Evolutionary conservation across 1,140 invertebrate genomes (phyloP).

Genomic region (Hydropsyche tenuis): DNA sequence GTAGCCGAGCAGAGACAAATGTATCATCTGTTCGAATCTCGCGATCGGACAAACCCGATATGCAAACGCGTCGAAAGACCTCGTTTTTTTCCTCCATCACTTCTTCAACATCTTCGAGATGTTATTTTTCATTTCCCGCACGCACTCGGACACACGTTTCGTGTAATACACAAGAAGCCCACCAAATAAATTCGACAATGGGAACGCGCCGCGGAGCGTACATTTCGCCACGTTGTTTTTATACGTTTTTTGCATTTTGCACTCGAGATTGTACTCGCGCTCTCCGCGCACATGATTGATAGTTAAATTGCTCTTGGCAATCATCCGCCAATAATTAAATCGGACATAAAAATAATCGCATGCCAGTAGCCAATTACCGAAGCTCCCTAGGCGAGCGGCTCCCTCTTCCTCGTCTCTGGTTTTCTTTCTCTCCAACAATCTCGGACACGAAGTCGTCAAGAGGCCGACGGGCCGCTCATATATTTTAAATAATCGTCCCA

Average conservation of each 20-base stretch:
- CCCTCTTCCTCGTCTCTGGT: constrained; percentile 2
- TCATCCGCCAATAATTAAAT: constrained; percentile 65
- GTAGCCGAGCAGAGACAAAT: constrained; percentile 24
- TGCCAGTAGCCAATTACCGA: constrained; percentile 62
- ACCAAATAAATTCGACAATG: no score
- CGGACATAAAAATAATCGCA: constrained; percentile 62
- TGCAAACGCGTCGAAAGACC: constrained; percentile 20
- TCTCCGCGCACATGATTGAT: constrained; percentile 58
- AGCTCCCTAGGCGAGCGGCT: constrained; percentile 28
- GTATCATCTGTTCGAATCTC: constrained; percentile 23
- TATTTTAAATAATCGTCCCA: no score
- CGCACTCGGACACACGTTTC: no score
- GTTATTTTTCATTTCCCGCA: no score
- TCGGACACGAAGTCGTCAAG: constrained; percentile 3
- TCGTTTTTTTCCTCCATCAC: background rate
- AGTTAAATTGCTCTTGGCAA: constrained; percentile 62
- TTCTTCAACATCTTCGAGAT: no score
- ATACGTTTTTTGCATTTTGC: no score
- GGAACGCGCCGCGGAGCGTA: no score
- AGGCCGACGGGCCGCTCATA: no score
- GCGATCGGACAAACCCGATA: constrained; percentile 22
- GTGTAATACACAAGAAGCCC: no score
- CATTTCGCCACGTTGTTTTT: no score
- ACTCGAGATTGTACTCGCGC: constrained; percentile 39
- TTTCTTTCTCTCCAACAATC: background rate